Evolutionary conservation across 1,140 invertebrate genomes (phyloP).

Genomic region (Mylabris phalerata): DNA sequence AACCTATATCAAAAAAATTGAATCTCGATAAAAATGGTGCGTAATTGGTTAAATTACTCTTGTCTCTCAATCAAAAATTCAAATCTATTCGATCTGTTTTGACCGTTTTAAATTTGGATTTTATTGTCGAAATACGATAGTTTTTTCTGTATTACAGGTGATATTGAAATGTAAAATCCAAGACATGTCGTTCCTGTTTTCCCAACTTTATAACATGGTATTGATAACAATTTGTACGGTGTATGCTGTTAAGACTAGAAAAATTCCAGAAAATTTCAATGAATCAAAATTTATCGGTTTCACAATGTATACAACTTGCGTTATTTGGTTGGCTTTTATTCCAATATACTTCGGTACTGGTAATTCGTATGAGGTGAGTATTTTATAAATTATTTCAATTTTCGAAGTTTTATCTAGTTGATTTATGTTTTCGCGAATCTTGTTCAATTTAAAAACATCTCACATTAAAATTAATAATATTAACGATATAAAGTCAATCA

Average conservation of each 20-base stretch:
- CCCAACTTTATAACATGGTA: constrained; percentile 65
- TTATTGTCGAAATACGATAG: too few relatives aligned
- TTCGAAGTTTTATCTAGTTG: neutral
- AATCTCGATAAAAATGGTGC: too few relatives aligned
- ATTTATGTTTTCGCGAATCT: too few relatives aligned
- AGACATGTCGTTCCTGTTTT: constrained; percentile 60
- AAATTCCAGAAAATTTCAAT: constrained; percentile 73
- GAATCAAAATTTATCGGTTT: constrained; percentile 67
- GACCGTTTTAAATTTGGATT: too few relatives aligned
- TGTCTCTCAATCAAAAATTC: too few relatives aligned
- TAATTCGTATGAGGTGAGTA: constrained; percentile 52
- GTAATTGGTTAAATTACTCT: too few relatives aligned
- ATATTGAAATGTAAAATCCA: constrained; percentile 60
- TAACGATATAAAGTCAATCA: too few relatives aligned
- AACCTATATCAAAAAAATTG: too few relatives aligned
- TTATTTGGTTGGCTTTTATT: constrained; percentile 70
- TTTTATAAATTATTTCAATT: too few relatives aligned
- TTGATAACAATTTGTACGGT: constrained; percentile 66
- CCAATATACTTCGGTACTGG: constrained; percentile 67
- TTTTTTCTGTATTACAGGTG: constrained; percentile 34
- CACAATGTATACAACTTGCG: constrained; percentile 73
- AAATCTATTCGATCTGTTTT: too few relatives aligned
- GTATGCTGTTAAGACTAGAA: constrained; percentile 69
- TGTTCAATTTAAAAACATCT: too few relatives aligned
- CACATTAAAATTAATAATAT: too few relatives aligned